Percentiles rank a stretch among this genome's conserved stretches.
phyloP scores from a whole-genome alignment of 2,797 vertebrate genomes.

The Epinephelus coioides region DNA sequence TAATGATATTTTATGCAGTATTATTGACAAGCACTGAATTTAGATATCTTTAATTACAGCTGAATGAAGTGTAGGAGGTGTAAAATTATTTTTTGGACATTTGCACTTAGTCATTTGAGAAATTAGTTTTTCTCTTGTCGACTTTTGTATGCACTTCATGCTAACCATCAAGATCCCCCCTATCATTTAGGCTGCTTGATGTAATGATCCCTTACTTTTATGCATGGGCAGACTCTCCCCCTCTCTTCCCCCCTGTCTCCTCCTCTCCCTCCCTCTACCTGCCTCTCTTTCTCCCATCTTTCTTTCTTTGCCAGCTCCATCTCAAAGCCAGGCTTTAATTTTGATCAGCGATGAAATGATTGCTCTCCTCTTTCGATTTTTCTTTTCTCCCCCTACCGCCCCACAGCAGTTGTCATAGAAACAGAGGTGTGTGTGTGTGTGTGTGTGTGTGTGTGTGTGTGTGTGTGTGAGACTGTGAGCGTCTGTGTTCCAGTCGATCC shows the following conservation, averaged over 20 bases:
- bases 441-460: slow-evolving; percentile 17
- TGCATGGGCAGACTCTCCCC: slow-evolving; percentile 33
- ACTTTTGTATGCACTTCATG: slow-evolving; percentile 22
- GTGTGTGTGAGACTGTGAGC: slow-evolving; percentile 41
- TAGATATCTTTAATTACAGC: background rate
- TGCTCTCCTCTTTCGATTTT: slow-evolving; percentile 79
- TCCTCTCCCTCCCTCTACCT: slow-evolving; percentile 11
- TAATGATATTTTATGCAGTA: background rate
- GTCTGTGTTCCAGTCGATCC: slow-evolving; percentile 86
- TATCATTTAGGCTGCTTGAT: slow-evolving; percentile 55
- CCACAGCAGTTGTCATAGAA: slow-evolving; percentile 90
- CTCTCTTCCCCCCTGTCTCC: background rate
- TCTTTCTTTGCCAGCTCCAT: slow-evolving; percentile 66
- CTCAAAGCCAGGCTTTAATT: slow-evolving; percentile 84
- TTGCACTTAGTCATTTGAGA: background rate
- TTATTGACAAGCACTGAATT: slow-evolving; percentile 4
- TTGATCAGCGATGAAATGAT: slow-evolving; percentile 89
- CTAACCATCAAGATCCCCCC: slow-evolving; percentile 13
- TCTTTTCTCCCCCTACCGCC: slow-evolving; percentile 63
- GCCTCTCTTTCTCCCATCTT: slow-evolving; percentile 45
- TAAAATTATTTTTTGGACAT: background rate
- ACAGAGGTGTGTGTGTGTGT: slow-evolving; percentile 78
- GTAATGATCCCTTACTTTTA: slow-evolving; percentile 66
- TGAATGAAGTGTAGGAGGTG: background rate
- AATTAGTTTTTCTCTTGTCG: slow-evolving; percentile 1